These are phyloP conservation scores for Microcaecilia unicolor DNA, from an alignment of 2,797 vertebrate species.

Conservation along the genomic window DNA sequence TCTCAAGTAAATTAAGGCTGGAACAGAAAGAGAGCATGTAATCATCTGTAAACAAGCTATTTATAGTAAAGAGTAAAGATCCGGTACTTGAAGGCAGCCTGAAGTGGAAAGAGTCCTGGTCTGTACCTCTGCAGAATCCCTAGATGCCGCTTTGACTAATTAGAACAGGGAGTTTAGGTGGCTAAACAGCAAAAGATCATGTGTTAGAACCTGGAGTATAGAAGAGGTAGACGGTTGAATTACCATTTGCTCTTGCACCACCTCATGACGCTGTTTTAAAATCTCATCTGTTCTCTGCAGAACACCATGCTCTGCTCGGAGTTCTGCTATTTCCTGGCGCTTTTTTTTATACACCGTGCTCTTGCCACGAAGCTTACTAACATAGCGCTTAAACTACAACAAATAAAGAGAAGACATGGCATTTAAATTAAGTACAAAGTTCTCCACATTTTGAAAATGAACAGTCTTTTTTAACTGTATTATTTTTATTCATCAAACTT, in stretches of 20 bases:
- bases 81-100: no score
- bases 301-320: slow-evolving; percentile 78
- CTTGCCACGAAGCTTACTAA: slow-evolving; percentile 82
- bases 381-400: slow-evolving; percentile 82
- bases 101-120: no score
- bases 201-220: slow-evolving; percentile 8
- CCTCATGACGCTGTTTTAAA: slow-evolving; percentile 70
- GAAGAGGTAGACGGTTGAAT: slow-evolving; percentile 3
- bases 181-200: slow-evolving; percentile 17
- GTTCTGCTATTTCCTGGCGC: slow-evolving; percentile 73
- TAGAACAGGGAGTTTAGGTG: slow-evolving; percentile 40
- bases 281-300: slow-evolving; percentile 88
- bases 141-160: slow-evolving; percentile 40
- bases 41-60: no score
- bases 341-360: slow-evolving; percentile 81
- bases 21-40: no score
- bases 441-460: no score
- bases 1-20: no score
- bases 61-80: no score
- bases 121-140: no score
- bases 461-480: no score
- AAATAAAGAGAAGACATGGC: no score
- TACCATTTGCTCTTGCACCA: slow-evolving; percentile 82
- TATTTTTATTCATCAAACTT: no score
- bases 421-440: no score